A percentile compares a stretch with the other conserved stretches of the same genome.
Conservation (phyloP, 2,888 invertebrate species). For the Hyposoter dolosus region DNA sequence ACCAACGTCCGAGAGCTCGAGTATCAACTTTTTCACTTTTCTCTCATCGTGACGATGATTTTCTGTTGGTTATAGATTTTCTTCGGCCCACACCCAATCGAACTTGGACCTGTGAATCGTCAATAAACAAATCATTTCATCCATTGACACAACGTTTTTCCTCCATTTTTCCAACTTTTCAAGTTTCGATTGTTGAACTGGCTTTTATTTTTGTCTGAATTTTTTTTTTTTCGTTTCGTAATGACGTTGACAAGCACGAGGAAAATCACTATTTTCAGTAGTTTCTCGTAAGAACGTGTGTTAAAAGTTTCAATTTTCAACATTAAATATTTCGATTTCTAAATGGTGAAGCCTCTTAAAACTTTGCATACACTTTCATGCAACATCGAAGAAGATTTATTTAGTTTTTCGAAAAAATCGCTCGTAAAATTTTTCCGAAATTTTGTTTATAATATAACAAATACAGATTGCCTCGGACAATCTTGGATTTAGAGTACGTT, state of each 20-base stretch:
- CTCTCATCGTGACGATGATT: background rate
- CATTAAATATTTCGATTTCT: too few relatives aligned
- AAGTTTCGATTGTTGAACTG: background rate
- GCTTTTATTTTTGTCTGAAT: background rate
- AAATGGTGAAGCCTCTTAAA: too few relatives aligned
- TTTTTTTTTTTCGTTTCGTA: slow-evolving; percentile 1
- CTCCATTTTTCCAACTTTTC: background rate
- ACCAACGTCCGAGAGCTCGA: slow-evolving; percentile 70
- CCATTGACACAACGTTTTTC: background rate
- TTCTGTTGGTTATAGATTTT: background rate
- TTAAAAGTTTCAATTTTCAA: too few relatives aligned
- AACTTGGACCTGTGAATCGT: background rate
- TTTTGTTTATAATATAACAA: too few relatives aligned
- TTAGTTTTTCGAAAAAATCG: too few relatives aligned
- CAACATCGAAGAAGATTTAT: too few relatives aligned
- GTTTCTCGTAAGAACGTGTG: too few relatives aligned
- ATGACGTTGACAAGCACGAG: background rate
- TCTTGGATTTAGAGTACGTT: too few relatives aligned
- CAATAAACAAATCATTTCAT: background rate
- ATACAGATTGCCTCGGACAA: too few relatives aligned
- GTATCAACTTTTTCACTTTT: background rate
- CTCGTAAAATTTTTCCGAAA: too few relatives aligned
- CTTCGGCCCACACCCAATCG: background rate
- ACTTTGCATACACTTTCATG: too few relatives aligned
- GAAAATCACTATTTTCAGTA: too few relatives aligned